These are phyloP conservation scores for Acanthosoma haemorrhoidale DNA, from an alignment of 2,888 invertebrate species.

Conservation along the genomic window DNA sequence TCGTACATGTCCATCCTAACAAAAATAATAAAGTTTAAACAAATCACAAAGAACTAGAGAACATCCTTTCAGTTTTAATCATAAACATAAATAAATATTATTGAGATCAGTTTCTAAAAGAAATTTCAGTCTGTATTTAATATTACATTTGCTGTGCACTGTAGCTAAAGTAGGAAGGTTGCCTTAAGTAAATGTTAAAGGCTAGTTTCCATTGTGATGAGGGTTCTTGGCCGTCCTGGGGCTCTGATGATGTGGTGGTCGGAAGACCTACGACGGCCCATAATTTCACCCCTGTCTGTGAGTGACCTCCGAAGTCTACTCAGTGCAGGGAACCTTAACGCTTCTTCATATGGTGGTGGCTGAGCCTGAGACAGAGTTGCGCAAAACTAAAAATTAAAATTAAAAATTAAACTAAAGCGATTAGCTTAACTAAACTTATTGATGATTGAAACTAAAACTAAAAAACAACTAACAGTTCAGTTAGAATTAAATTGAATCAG, in stretches of 20 bases:
- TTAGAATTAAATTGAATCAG: too few species aligned
- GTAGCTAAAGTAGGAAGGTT: not conserved
- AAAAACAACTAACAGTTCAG: too few species aligned
- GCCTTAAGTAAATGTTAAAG: slow-evolving; percentile 44
- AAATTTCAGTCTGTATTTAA: not conserved
- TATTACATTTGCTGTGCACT: not conserved
- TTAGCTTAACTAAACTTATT: too few species aligned
- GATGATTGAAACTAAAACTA: too few species aligned
- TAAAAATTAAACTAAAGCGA: too few species aligned
- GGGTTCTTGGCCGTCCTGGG: slow-evolving; percentile 33
- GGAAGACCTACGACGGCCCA: slow-evolving; percentile 43
- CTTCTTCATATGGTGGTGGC: slow-evolving; percentile 61
- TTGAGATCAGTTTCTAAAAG: not conserved
- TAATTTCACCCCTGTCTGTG: slow-evolving; percentile 54
- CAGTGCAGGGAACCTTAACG: slow-evolving; percentile 56
- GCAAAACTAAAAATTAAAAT: too few species aligned
- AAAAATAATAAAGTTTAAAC: too few species aligned
- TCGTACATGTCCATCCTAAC: too few species aligned
- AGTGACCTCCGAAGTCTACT: slow-evolving; percentile 56
- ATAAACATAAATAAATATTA: too few species aligned
- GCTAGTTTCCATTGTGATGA: slow-evolving; percentile 49
- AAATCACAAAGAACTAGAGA: too few species aligned
- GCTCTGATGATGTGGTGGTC: slow-evolving; percentile 30
- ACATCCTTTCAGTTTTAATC: too few species aligned
- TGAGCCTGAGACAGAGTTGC: slow-evolving; percentile 40